Evolutionary conservation across 2,797 vertebrate species (phyloP).

Genomic region (Melanotaenia boesemani): DNA sequence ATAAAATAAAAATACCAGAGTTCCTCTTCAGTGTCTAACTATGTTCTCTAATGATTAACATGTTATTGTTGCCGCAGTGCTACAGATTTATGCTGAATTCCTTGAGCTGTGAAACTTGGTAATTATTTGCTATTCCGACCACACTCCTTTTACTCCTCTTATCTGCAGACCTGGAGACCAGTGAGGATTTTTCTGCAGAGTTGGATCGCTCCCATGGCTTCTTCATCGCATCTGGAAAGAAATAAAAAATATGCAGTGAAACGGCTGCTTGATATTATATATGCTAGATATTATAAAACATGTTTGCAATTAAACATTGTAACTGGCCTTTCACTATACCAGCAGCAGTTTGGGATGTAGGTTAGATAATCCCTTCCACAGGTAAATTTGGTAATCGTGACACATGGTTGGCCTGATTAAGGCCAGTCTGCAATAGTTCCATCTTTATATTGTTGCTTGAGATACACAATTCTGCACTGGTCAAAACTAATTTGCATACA

Average conservation of each 20-base stretch:
- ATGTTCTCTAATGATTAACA: neutral
- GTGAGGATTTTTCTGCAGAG: conserved; percentile 94
- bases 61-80: neutral
- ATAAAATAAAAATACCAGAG: neutral
- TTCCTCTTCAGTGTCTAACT: neutral
- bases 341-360: too few relatives aligned
- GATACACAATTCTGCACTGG: too few relatives aligned
- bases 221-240: conserved; percentile 89
- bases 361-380: too few relatives aligned
- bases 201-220: conserved; percentile 99
- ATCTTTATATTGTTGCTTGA: too few relatives aligned
- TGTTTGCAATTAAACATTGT: too few relatives aligned
- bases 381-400: too few relatives aligned
- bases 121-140: conserved; percentile 7
- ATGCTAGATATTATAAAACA: too few relatives aligned
- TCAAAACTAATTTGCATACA: too few relatives aligned
- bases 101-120: neutral
- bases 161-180: conserved; percentile 91
- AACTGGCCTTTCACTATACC: too few relatives aligned
- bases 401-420: too few relatives aligned
- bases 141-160: neutral
- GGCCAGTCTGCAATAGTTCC: too few relatives aligned
- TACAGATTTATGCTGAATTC: conserved; percentile 4
- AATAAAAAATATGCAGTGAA: neutral
- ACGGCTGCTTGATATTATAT: neutral